These are phyloP conservation scores for Phalangium opilio DNA, from an alignment of 2,888 invertebrate species.

Conservation along the genomic window DNA sequence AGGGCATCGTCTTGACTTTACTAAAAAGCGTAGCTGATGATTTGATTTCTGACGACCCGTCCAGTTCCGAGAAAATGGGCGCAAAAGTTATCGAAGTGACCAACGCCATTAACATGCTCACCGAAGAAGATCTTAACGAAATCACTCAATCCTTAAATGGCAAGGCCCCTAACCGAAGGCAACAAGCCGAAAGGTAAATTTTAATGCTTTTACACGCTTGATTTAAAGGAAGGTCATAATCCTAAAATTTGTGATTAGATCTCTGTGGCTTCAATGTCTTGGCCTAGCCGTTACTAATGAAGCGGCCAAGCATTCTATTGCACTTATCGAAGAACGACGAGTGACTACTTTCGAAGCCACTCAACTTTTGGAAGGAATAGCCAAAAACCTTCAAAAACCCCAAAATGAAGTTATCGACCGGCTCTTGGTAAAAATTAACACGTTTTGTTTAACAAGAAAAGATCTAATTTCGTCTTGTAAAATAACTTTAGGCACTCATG, in stretches of 20 bases:
- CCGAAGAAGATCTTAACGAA: constrained; percentile 15
- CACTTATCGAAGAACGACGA: constrained; percentile 23
- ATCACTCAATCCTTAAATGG: constrained; percentile 10
- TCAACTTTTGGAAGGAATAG: constrained; percentile 23
- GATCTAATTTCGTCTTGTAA: no score
- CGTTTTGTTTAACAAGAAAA: no score
- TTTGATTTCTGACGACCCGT: no score
- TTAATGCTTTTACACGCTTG: no score
- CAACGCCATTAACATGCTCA: constrained; percentile 20
- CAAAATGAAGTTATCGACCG: constrained; percentile 27
- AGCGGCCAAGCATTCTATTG: constrained; percentile 25
- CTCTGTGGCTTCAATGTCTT: constrained; percentile 24
- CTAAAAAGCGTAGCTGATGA: no score
- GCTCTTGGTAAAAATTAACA: constrained; percentile 23
- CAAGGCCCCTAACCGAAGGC: no score
- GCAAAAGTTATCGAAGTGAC: constrained; percentile 14
- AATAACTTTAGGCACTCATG: no score
- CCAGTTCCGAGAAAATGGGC: constrained; percentile 1
- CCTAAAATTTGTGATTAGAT: constrained; percentile 18
- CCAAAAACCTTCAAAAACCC: constrained; percentile 22
- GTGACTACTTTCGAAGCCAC: constrained; percentile 13
- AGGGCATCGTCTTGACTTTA: no score
- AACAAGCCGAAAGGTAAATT: constrained; percentile 7
- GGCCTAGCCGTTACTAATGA: constrained; percentile 27
- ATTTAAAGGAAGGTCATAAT: constrained; percentile 15